A percentile compares a stretch with the other conserved stretches of the same genome.
These are phyloP conservation scores for Zoroaster sp. DNA, from an alignment of 53 echinoderm and acorn worm genomes.

Conservation along the genomic window DNA sequence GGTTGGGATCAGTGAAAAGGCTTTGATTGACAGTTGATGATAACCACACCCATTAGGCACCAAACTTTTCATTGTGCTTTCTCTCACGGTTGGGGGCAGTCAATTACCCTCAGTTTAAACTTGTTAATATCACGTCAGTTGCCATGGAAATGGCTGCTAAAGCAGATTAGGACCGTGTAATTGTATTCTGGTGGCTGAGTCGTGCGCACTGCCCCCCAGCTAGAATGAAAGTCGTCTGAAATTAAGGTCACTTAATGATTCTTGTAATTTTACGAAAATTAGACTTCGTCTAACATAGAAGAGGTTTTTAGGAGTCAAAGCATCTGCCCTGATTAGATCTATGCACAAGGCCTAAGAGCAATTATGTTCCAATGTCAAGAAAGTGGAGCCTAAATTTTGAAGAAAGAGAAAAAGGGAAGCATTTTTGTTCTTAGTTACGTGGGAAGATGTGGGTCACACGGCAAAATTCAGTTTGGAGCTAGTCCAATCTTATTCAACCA, in stretches of 20 bases:
- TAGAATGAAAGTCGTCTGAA: slow-evolving; percentile 11
- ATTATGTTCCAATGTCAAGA: not conserved
- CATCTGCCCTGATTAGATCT: not conserved
- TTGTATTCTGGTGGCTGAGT: slow-evolving; percentile 12
- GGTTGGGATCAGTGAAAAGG: too few species aligned
- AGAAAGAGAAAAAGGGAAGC: not conserved
- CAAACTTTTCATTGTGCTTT: too few species aligned
- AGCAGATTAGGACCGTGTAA: slow-evolving; percentile 37
- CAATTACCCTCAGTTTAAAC: slow-evolving; percentile 18
- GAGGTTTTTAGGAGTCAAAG: not conserved
- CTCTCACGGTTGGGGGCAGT: not conserved
- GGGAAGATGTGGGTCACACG: slow-evolving; percentile 4
- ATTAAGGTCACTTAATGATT: slow-evolving; percentile 29
- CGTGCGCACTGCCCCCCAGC: not conserved
- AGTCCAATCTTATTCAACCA: too few species aligned
- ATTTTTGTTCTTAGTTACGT: not conserved
- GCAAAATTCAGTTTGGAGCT: not conserved
- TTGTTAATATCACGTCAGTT: slow-evolving; percentile 45
- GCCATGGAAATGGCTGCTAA: slow-evolving; percentile 31
- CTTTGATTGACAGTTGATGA: too few species aligned
- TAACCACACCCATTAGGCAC: too few species aligned
- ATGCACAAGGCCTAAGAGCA: not conserved
- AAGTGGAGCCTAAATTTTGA: not conserved
- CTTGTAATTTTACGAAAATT: not conserved
- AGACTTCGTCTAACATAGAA: not conserved